These are phyloP conservation scores for Oryzias javanicus DNA, from an alignment of 2,113 vertebrate species.

Conservation along the genomic window DNA sequence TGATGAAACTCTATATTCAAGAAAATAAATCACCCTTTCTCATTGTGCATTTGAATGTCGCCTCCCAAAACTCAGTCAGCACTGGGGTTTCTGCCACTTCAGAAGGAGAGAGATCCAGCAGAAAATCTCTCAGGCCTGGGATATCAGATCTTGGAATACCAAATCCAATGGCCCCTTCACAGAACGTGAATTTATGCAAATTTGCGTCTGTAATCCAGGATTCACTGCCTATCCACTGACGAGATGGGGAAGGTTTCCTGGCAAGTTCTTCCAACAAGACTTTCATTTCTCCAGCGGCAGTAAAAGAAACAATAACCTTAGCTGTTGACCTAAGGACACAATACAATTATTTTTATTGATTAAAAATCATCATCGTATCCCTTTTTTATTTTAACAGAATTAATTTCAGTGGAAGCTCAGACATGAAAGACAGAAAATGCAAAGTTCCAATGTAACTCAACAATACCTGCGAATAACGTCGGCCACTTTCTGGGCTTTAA, in stretches of 20 bases:
- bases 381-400: background rate
- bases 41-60: constrained; percentile 63
- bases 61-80: constrained; percentile 73
- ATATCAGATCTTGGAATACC: constrained; percentile 63
- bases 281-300: constrained; percentile 50
- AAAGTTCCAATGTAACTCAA: background rate
- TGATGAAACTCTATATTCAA: constrained; percentile 52
- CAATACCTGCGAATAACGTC: constrained; percentile 65
- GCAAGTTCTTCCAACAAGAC: constrained; percentile 62
- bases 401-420: too few species aligned
- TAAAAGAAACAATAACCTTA: constrained; percentile 68
- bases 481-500: constrained; percentile 57
- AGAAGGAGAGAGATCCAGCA: constrained; percentile 73
- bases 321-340: constrained; percentile 58
- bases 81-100: constrained; percentile 58
- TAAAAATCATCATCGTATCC: too few species aligned
- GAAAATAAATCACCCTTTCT: constrained; percentile 58
- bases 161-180: constrained; percentile 61
- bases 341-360: background rate
- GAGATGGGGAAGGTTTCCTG: constrained; percentile 35
- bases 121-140: constrained; percentile 65
- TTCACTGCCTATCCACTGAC: constrained; percentile 75
- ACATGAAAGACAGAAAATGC: too few species aligned
- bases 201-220: constrained; percentile 62
- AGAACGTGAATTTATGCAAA: constrained; percentile 50